Evolutionary conservation across 1,140 invertebrate species (phyloP).

Genomic region (Panagrolaimus sp.): DNA sequence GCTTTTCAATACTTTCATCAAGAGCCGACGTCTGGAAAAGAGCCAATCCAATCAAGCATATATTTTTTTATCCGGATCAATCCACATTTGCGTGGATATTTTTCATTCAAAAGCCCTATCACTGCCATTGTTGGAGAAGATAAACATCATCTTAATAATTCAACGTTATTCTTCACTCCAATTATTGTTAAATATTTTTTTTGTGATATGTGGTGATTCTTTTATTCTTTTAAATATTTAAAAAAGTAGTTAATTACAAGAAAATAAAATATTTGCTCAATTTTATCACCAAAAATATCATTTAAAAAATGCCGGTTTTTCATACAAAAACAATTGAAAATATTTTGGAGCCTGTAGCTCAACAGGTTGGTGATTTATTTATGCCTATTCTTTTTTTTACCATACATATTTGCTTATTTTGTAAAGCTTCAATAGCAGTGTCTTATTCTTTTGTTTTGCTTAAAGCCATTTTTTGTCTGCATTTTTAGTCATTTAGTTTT

Average conservation of each 20-base stretch:
- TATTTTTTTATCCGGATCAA: background rate
- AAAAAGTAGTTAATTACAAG: background rate
- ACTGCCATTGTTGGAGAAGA: background rate
- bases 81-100: background rate
- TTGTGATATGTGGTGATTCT: slow-evolving; percentile 5
- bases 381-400: no score
- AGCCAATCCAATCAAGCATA: no score
- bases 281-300: slow-evolving; percentile 10
- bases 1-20: background rate
- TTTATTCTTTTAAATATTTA: background rate
- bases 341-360: slow-evolving; percentile 97
- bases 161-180: background rate
- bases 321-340: slow-evolving; percentile 99
- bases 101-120: background rate
- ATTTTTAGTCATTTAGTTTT: slow-evolving; percentile 7
- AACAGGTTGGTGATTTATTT: slow-evolving; percentile 74
- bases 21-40: background rate
- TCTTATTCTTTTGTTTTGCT: background rate
- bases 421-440: background rate
- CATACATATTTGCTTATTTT: no score
- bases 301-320: slow-evolving; percentile 82
- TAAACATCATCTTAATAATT: background rate
- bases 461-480: slow-evolving; percentile 17
- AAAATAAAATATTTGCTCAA: slow-evolving; percentile 6
- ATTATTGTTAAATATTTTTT: background rate